Base-by-base conservation (phyloP, 92 coral and sea anemone species). In the Epizoanthus illoricatus region DNA sequence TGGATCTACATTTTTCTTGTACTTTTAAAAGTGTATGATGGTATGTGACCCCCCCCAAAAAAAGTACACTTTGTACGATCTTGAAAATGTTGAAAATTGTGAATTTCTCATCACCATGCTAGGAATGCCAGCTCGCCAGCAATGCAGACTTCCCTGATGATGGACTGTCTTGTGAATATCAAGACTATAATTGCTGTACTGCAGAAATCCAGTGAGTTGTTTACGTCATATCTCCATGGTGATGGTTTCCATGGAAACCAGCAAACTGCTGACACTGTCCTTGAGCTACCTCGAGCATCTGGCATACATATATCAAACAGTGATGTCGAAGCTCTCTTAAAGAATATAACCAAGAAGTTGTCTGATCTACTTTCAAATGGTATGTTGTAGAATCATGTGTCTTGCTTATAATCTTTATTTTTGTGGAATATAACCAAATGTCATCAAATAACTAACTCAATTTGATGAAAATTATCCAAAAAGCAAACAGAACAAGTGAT, bases 121-220 rank as follows among this genome's bases (percentile, higher is more conserved):
- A 81, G 85, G 66, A 40, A 54, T 36, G 83, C 76, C 10, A 65
- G 81, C 45, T 82, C 90, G 12, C 87, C 90, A 23, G 71, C 81
- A 40, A 21, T 79, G 54, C 88, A 79, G 21, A 87, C 90, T 4
- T 80, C 90, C 43, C 40, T 81, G 71, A 87, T 87, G 90, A 69
- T 84, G 85, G 90, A 87, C 76, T 87, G 90, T 49, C 82, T 87
- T 80, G 81, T 84, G 21, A 83, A 85, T 39, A 84, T 87, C 47
- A 87, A 87, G 80, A 85, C 84, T 23, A 47, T 70, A 40, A 84
- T 87, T 64, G 72, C 81, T 12, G 90, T 87, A 6, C 61, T 87
- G 21, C 90, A 87, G 75, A 87, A 79, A 65, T 84, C 80, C 7
- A 71, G 62, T 52, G 65, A 69, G 20, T 24, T 54, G 4, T 2